Evolutionary conservation across 2,888 invertebrate genomes (phyloP).

Genomic region (Caenorhabditis wallacei): DNA sequence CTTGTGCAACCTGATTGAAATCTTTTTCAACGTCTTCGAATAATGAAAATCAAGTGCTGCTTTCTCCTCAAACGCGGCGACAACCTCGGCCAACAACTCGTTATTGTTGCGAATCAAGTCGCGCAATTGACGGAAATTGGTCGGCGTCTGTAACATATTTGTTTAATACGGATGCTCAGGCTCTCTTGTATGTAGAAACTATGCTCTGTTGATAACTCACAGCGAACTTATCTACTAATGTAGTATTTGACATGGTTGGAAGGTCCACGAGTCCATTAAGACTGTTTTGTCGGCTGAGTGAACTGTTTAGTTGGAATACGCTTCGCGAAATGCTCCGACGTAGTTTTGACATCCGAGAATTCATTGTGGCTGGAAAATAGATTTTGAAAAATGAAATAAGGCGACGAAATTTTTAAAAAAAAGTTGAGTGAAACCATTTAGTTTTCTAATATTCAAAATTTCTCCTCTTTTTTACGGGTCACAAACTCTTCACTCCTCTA

Average conservation of each 20-base stretch:
- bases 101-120: constrained; percentile 70
- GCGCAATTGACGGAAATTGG: constrained; percentile 70
- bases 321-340: constrained; percentile 73
- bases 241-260: constrained; percentile 66
- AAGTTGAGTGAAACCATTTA: no score
- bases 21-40: constrained; percentile 73
- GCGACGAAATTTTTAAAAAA: no score
- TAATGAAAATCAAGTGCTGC: constrained; percentile 74
- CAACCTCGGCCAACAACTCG: constrained; percentile 70
- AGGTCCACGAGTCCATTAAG: constrained; percentile 69
- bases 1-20: constrained; percentile 72
- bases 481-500: no score
- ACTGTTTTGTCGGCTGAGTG: constrained; percentile 67
- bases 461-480: no score
- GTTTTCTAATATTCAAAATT: no score
- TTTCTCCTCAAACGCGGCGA: constrained; percentile 73
- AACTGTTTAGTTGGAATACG: constrained; percentile 71
- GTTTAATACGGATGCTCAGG: background rate
- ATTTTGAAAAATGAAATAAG: background rate
- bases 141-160: constrained; percentile 63
- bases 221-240: constrained; percentile 70
- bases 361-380: constrained; percentile 52
- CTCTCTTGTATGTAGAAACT: no score
- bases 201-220: constrained; percentile 60
- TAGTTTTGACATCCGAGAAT: constrained; percentile 71